These are phyloP conservation scores for Hippocampus zosterae DNA, from an alignment of 2,113 vertebrate genomes.

Conservation along the genomic window DNA sequence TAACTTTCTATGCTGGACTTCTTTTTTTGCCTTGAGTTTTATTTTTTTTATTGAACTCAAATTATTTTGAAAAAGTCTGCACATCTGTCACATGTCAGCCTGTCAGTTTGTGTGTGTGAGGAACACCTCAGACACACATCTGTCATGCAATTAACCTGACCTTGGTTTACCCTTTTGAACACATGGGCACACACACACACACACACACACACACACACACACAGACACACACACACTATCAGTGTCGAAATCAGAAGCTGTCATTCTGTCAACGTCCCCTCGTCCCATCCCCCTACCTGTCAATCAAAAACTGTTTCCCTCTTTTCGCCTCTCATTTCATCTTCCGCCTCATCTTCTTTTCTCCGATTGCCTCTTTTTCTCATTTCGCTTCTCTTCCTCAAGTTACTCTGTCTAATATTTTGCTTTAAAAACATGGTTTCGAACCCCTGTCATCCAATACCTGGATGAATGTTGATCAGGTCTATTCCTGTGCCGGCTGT, in stretches of 20 bases:
- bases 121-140: constrained; percentile 48
- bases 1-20: neutral
- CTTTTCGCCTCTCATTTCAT: constrained; percentile 40
- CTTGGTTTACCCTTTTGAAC: constrained; percentile 61
- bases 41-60: constrained; percentile 5
- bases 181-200: constrained; percentile 11
- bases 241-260: constrained; percentile 69
- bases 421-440: neutral
- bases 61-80: constrained; percentile 18
- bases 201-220: too few relatives aligned
- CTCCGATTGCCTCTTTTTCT: constrained; percentile 28
- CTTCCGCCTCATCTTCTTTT: constrained; percentile 38
- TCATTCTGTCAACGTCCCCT: constrained; percentile 62
- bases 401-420: neutral
- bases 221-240: constrained; percentile 22
- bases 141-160: constrained; percentile 68
- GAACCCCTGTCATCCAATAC: neutral
- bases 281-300: constrained; percentile 48
- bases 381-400: neutral
- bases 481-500: neutral
- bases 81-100: constrained; percentile 27
- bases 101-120: constrained; percentile 23
- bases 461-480: neutral
- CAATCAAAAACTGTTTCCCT: constrained; percentile 63
- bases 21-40: neutral